These are phyloP conservation scores for pig (Sus scrofa) DNA, from an alignment of 2,113 vertebrate species.

Conservation along the genomic window T2T-Sscrofa CM000829.6:32011501-32012000, in stretches of 20 bases:
- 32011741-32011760: not conserved
- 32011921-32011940: not conserved
- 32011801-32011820: not conserved
- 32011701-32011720: not conserved
- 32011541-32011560: too few relatives aligned
- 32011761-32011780: not conserved
- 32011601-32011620: too few relatives aligned
- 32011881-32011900: constrained; percentile 14
- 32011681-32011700: not conserved
- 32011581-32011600: too few relatives aligned
- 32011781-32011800: not conserved
- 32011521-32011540: too few relatives aligned
- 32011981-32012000: not conserved
- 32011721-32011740: not conserved
- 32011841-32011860: constrained; percentile 27
- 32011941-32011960: not conserved
- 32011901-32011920: not conserved
- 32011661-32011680: not conserved
- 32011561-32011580: too few relatives aligned
- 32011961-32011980: not conserved
- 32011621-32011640: too few relatives aligned
- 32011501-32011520: too few relatives aligned
- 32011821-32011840: not conserved
- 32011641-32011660: too few relatives aligned
- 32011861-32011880: not conserved